Evolutionary conservation across 1,140 invertebrate species (phyloP).

Genomic region (Ladona fulva): DNA sequence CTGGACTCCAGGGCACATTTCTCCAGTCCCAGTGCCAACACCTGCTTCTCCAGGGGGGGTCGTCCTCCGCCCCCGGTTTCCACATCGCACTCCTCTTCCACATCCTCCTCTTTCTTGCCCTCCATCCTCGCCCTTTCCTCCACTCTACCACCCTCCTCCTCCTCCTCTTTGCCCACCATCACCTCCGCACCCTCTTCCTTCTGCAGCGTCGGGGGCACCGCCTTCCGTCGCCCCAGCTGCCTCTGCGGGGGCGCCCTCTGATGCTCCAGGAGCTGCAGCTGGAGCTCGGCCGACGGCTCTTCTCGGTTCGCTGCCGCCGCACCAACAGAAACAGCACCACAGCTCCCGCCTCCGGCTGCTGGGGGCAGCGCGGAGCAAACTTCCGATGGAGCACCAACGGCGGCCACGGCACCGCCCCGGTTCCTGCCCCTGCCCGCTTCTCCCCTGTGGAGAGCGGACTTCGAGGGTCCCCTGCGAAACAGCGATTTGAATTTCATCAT

Average conservation of each 20-base stretch:
- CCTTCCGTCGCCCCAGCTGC: neutral
- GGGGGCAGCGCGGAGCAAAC: neutral
- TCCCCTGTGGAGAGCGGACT: neutral
- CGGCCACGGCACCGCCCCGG: neutral
- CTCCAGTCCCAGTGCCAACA: neutral
- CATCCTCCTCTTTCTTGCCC: neutral
- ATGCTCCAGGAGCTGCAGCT: neutral
- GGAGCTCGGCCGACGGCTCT: neutral
- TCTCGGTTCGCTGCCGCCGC: neutral
- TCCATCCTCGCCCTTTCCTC: neutral
- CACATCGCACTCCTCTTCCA: neutral
- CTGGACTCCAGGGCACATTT: neutral
- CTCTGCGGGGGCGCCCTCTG: neutral
- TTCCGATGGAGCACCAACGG: neutral
- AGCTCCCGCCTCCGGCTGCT: neutral
- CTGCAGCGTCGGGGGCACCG: neutral
- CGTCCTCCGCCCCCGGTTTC: neutral
- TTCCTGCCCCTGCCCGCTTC: neutral
- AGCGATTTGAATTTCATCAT: slow-evolving; percentile 7
- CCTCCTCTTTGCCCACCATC: neutral
- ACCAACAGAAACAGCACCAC: neutral
- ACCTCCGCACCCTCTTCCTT: neutral
- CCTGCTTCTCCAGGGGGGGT: neutral
- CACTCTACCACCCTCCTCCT: neutral
- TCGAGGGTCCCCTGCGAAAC: neutral